Evolutionary conservation across 2,888 invertebrate species (phyloP).

Genomic region (Tuta absoluta): DNA sequence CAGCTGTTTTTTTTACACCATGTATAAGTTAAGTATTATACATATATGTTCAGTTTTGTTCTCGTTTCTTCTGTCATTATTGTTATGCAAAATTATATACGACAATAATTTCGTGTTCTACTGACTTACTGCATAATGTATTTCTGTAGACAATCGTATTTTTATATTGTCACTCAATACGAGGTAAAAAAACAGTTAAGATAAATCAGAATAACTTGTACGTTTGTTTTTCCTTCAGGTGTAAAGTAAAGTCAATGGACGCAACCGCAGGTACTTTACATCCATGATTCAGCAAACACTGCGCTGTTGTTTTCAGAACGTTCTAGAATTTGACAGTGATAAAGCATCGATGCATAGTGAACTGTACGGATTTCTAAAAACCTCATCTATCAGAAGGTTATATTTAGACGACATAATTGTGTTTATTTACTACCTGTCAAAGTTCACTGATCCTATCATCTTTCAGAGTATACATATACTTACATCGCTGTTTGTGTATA

Average conservation of each 20-base stretch:
- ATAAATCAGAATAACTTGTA: background rate
- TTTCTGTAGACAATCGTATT: background rate
- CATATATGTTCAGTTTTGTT: too few species aligned
- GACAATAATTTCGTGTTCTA: too few species aligned
- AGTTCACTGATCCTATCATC: too few species aligned
- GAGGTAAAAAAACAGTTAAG: background rate
- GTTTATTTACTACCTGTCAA: too few species aligned
- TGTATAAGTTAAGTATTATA: too few species aligned
- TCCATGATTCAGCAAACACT: background rate
- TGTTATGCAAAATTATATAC: too few species aligned
- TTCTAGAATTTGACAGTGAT: background rate
- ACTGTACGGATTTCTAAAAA: slow-evolving; percentile 1
- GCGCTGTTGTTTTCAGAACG: background rate
- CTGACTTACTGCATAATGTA: background rate
- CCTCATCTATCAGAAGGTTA: too few species aligned
- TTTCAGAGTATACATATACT: too few species aligned
- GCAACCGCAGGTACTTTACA: background rate
- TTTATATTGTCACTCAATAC: background rate
- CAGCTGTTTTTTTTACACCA: too few species aligned
- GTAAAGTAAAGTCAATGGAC: background rate
- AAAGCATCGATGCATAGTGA: background rate
- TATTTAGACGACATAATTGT: too few species aligned
- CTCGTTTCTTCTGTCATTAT: too few species aligned
- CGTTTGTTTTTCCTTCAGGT: background rate
- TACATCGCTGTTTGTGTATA: too few species aligned